Evolutionary conservation across 2,797 vertebrate genomes (phyloP).

Genomic region (Tiaroga cobitis): DNA sequence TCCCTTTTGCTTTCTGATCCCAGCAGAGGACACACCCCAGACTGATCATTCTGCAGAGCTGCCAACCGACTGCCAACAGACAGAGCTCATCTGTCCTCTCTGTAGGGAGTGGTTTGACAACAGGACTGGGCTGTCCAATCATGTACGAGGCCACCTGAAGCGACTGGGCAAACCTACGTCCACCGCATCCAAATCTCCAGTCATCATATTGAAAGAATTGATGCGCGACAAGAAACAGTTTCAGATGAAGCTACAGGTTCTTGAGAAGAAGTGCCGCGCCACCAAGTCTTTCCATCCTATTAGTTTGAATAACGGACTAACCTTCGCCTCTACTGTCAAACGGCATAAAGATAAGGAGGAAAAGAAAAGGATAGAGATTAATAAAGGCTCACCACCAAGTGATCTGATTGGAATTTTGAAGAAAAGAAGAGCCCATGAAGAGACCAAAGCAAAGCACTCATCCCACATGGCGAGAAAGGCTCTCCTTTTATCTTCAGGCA

Average conservation of each 20-base stretch:
- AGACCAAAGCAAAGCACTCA: conserved; percentile 84
- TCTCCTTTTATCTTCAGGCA: conserved; percentile 74
- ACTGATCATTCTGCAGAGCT: neutral
- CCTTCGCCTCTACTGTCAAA: conserved; percentile 59
- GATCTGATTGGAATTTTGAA: conserved; percentile 98
- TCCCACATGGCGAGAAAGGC: conserved; percentile 88
- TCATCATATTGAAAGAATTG: conserved; percentile 93
- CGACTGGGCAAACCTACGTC: conserved; percentile 88
- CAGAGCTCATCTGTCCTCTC: conserved; percentile 89
- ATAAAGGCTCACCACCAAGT: conserved; percentile 86
- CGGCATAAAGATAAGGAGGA: conserved; percentile 63
- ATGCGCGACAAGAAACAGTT: conserved; percentile 98
- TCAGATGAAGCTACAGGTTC: conserved; percentile 90
- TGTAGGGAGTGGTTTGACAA: conserved; percentile 97
- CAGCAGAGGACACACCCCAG: conserved; percentile 43
- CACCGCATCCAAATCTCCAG: conserved; percentile 91
- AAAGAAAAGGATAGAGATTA: conserved; percentile 83
- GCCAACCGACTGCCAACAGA: conserved; percentile 46
- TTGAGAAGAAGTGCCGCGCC: conserved; percentile 89
- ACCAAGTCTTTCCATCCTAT: conserved; percentile 57
- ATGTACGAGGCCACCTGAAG: conserved; percentile 97
- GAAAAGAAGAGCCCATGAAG: conserved; percentile 94
- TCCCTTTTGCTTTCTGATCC: conserved; percentile 16
- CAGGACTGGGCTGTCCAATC: conserved; percentile 98
- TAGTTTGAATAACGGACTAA: conserved; percentile 48